Base-by-base conservation (phyloP, 2,888 invertebrate species). In the Nowickia ferox region DNA sequence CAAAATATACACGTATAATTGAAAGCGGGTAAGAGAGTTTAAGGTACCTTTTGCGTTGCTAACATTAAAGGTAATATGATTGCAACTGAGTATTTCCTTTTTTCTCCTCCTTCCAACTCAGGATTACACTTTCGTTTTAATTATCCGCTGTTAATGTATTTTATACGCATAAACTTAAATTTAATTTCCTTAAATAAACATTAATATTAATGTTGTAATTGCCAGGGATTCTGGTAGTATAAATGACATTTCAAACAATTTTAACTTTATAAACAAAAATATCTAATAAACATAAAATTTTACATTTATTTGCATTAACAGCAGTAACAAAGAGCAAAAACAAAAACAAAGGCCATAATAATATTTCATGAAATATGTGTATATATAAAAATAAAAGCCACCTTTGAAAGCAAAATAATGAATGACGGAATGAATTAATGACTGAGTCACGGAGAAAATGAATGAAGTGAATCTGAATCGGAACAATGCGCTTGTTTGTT, bases 281-380 rank as follows among this genome's bases (percentile, higher is more conserved):
- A 83, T 86, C 87, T 86, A 86, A 87, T 87, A 88, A 88, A 84
- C 84, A 84, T 88, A 87, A 88, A 88, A 87, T 87, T 88, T 88
- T 81, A 88, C 84, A 84, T 88, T 86, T 87, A 88, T 88, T 88
- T 79, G 74, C 83, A 83, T 86, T 87, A 84, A 77, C 85, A 78
- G 61, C 68, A 75, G 17, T 38, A 51, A 38, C 66, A 38, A 65
- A 44, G 9, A 63, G 13, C 46, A 66, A 48, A 40, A 71, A 30
- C 71, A 66, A 72, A 46, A 51, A 71, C 61, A 65, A 38, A 42
- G 57, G 46, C 79, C 11, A 71, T 76, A 77, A 78, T 74, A 80
- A 69, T 80, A 84, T 85, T 85, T 81, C 77, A 85, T 82, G 69
- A 75, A 85, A 78, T 69, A 59, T 15, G 6, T 30, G 2, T 30